A percentile compares a stretch with the other conserved stretches of the same genome.
Conservation (phyloP, 64 coral and sea anemone species). For the Actinia tenebrosa region DNA sequence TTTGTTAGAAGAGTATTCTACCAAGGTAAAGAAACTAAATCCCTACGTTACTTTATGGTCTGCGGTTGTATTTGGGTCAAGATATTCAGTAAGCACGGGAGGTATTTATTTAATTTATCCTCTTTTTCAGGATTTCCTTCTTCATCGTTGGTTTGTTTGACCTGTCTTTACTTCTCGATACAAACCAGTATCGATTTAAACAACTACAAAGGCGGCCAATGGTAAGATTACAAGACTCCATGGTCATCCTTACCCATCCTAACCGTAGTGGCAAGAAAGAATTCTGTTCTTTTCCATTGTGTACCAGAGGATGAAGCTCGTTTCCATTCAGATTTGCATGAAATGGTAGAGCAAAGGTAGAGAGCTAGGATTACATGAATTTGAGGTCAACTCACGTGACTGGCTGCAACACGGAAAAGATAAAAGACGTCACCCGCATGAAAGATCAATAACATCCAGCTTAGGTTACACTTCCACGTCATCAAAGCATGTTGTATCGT, state of each 20-base stretch:
- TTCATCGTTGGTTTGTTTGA: slow-evolving; percentile 24
- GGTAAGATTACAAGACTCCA: neutral
- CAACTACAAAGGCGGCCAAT: slow-evolving; percentile 13
- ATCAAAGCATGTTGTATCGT: neutral
- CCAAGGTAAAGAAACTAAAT: neutral
- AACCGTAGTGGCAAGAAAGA: too few species aligned
- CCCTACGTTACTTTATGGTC: too few species aligned
- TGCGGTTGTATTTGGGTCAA: too few species aligned
- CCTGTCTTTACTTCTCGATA: slow-evolving; percentile 30
- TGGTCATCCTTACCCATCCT: too few species aligned
- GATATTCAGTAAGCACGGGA: too few species aligned
- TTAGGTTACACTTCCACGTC: neutral
- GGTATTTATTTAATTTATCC: neutral
- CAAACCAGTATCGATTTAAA: slow-evolving; percentile 70
- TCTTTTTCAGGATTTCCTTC: slow-evolving; percentile 33
- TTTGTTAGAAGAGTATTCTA: slow-evolving; percentile 40
- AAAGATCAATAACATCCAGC: neutral
- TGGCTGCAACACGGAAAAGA: too few species aligned
- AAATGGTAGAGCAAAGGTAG: too few species aligned
- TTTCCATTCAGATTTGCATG: too few species aligned
- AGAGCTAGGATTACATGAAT: too few species aligned
- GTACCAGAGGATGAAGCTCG: too few species aligned
- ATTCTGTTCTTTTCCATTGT: too few species aligned
- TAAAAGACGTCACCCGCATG: neutral
- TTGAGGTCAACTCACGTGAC: too few species aligned